Conservation (phyloP, 1,140 invertebrate genomes). For the Antheraea mylitta region DNA sequence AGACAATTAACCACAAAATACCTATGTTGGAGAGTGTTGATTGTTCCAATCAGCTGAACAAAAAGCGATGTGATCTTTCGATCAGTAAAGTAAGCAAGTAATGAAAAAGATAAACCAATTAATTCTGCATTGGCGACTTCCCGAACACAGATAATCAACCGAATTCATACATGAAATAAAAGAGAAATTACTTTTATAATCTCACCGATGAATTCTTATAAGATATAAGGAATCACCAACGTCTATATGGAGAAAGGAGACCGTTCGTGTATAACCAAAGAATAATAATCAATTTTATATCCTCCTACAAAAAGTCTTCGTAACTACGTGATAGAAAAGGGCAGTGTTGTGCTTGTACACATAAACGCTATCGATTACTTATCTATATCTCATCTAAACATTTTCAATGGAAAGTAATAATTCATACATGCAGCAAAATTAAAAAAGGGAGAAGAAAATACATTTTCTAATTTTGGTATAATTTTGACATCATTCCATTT, state of each 20-base stretch:
- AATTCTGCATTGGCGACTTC: not conserved
- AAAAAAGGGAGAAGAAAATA: no score
- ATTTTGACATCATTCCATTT: no score
- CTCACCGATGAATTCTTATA: constrained; percentile 22
- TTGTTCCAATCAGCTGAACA: no score
- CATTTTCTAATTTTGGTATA: no score
- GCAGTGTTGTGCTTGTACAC: constrained; percentile 25
- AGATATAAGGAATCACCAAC: constrained; percentile 23
- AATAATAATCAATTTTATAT: constrained; percentile 47
- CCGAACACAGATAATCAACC: not conserved
- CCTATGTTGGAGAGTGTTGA: no score
- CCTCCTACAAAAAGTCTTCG: constrained; percentile 26
- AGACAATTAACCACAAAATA: no score
- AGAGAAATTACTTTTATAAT: constrained; percentile 8
- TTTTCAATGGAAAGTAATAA: not conserved
- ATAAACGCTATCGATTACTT: constrained; percentile 19
- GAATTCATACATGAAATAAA: constrained; percentile 6
- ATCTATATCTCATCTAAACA: not conserved
- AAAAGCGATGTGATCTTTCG: no score
- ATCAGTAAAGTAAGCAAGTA: no score
- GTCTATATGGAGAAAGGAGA: constrained; percentile 46
- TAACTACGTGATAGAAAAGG: constrained; percentile 14
- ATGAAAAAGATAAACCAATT: not conserved
- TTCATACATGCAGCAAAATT: no score
- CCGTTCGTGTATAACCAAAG: constrained; percentile 27